Percentiles rank a stretch among this genome's conserved stretches.
phyloP scores from a whole-genome alignment of 2,797 vertebrate species.

The Acrocephalus scirpaceus region DNA sequence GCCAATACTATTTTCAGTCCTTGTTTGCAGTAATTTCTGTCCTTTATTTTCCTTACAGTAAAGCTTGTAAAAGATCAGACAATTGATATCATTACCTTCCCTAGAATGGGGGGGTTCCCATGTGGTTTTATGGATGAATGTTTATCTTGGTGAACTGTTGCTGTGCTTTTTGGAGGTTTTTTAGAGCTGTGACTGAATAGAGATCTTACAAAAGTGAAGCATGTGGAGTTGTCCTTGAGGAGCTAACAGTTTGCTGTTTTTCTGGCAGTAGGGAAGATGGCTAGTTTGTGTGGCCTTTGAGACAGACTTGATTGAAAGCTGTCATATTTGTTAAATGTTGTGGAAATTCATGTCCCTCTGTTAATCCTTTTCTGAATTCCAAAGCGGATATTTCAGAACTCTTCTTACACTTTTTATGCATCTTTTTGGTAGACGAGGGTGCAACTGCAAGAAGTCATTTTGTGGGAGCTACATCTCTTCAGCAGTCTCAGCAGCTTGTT shows the following conservation, averaged over 20 bases:
- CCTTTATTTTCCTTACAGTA: neutral
- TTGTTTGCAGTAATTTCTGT: neutral
- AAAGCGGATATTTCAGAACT: neutral
- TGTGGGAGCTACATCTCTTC: neutral
- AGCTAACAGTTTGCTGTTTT: neutral
- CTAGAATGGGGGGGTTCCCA: neutral
- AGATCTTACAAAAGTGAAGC: neutral
- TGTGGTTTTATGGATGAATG: neutral
- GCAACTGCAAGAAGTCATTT: neutral
- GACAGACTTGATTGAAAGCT: neutral
- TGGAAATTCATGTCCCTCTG: neutral
- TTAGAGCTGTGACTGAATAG: neutral
- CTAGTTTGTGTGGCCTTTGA: neutral
- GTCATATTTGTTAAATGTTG: neutral
- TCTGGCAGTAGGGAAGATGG: neutral
- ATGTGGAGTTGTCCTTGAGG: neutral
- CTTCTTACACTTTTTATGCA: neutral
- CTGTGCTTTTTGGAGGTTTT: neutral
- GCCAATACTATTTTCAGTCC: neutral
- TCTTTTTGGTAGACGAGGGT: neutral
- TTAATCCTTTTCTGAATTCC: neutral
- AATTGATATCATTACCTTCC: neutral
- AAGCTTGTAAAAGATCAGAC: neutral
- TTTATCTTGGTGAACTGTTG: neutral
- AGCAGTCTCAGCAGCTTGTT: neutral